phyloP scores from a whole-genome alignment of 1,140 invertebrate species.

The Diabrotica undecimpunctata region DNA sequence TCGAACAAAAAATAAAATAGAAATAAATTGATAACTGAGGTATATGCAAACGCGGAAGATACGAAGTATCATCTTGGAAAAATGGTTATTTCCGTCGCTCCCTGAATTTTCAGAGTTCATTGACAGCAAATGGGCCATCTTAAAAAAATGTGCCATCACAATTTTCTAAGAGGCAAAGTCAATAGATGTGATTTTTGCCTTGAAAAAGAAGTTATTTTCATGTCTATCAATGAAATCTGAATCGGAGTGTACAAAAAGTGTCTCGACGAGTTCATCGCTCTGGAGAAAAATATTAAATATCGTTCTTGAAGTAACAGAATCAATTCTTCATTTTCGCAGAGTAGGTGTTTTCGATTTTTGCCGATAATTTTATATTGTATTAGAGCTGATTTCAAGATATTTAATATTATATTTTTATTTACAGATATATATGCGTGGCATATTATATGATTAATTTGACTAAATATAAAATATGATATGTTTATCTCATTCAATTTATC shows the following conservation, averaged over 20 bases:
- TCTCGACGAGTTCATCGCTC: neutral
- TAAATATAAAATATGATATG: no score
- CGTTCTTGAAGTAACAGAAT: neutral
- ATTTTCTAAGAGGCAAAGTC: neutral
- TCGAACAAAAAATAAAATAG: no score
- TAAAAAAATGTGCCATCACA: no score
- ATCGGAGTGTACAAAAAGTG: neutral
- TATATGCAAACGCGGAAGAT: neutral
- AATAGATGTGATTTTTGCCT: constrained; percentile 1
- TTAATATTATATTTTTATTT: no score
- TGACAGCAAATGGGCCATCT: neutral
- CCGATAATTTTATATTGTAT: no score
- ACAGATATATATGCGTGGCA: no score
- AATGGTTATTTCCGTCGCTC: neutral
- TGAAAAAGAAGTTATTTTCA: neutral
- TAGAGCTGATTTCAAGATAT: no score
- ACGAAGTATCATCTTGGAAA: neutral
- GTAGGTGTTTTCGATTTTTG: no score
- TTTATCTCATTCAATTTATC: no score
- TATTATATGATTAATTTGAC: no score
- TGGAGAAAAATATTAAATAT: neutral
- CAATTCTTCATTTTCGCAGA: no score
- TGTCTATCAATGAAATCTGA: constrained; percentile 2
- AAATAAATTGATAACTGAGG: no score
- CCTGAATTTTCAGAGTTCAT: neutral